Percentiles rank a stretch among this genome's conserved stretches.
These are phyloP conservation scores for Fukomys damarensis DNA, from an alignment of 2,113 vertebrate species.

Conservation along the genomic window DNA sequence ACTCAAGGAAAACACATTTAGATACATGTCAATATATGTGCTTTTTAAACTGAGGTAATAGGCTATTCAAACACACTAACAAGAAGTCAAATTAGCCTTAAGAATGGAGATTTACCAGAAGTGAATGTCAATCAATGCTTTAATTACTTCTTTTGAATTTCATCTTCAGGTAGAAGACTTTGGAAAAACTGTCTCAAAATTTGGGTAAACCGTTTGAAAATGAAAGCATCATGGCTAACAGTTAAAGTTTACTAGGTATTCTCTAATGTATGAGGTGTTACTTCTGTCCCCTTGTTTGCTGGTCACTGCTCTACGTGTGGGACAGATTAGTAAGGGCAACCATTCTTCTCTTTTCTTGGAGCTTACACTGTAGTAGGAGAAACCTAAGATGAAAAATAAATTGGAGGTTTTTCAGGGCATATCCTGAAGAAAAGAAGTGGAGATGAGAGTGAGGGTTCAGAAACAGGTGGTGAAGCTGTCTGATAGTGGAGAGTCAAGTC, in stretches of 20 bases:
- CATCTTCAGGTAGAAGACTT: conserved; percentile 16
- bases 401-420: neutral
- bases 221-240: neutral
- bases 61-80: conserved; percentile 59
- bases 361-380: neutral
- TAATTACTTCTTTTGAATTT: conserved; percentile 46
- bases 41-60: conserved; percentile 50
- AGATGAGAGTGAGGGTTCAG: neutral
- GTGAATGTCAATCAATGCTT: conserved; percentile 50
- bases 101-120: conserved; percentile 65
- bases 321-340: neutral
- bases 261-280: neutral
- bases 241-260: neutral
- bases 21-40: conserved; percentile 58
- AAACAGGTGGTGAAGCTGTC: neutral
- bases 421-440: neutral
- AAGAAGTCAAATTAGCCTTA: conserved; percentile 60
- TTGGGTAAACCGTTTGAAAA: conserved; percentile 51
- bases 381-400: neutral
- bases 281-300: neutral
- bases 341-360: neutral
- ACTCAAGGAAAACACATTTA: conserved; percentile 57
- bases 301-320: neutral
- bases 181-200: neutral
- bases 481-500: neutral